phyloP scores from a whole-genome alignment of 1,140 invertebrate genomes.

The Ceratosolen solmsi region DNA sequence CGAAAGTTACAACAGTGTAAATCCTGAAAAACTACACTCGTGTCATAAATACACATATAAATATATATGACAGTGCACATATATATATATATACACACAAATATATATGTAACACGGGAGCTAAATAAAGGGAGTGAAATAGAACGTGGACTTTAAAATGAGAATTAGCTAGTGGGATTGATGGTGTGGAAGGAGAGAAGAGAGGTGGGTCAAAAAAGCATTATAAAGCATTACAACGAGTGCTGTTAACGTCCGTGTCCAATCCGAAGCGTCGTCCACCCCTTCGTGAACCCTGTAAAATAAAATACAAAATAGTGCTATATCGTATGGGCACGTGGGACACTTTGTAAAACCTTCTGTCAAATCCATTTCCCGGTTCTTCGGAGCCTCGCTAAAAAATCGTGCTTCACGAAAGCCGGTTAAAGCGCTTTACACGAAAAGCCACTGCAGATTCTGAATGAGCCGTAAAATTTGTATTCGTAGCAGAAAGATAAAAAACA shows the following conservation, averaged over 20 bases:
- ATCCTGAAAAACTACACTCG: no score
- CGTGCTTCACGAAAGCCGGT: slow-evolving; percentile 56
- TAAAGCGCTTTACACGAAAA: slow-evolving; percentile 57
- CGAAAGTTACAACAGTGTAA: no score
- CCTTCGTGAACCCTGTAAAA: slow-evolving; percentile 56
- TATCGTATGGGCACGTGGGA: slow-evolving; percentile 50
- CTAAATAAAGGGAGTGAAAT: not conserved
- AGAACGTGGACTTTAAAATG: slow-evolving; percentile 29
- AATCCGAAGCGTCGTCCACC: slow-evolving; percentile 55
- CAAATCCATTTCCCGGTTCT: slow-evolving; percentile 67
- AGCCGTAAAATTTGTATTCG: slow-evolving; percentile 49
- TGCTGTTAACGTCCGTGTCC: slow-evolving; percentile 73
- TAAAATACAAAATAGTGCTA: slow-evolving; percentile 68
- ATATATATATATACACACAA: not conserved
- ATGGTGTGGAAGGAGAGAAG: slow-evolving; percentile 2
- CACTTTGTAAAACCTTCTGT: slow-evolving; percentile 69
- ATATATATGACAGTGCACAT: no score
- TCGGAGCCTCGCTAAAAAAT: slow-evolving; percentile 35
- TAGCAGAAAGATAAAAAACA: slow-evolving; percentile 2
- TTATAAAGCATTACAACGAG: slow-evolving; percentile 72
- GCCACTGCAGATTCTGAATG: slow-evolving; percentile 28
- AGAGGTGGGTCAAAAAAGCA: slow-evolving; percentile 56
- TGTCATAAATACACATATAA: not conserved
- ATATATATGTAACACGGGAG: no score
- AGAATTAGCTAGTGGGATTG: not conserved